Evolutionary conservation across 2,797 vertebrate species (phyloP).

Genomic region (Leuciscus waleckii): DNA sequence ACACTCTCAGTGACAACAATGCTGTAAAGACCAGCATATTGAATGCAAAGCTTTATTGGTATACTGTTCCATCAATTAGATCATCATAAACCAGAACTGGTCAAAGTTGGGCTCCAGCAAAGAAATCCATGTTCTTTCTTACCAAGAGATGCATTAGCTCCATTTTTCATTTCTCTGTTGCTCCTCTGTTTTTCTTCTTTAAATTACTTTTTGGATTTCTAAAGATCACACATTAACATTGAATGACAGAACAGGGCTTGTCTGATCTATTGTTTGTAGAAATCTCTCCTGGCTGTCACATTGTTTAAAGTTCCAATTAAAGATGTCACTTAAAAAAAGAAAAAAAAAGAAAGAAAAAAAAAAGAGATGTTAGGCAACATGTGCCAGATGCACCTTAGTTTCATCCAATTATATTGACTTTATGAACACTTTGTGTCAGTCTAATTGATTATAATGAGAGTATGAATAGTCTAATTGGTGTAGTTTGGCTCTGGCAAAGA

Average conservation of each 20-base stretch:
- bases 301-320: background rate
- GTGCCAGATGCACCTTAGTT: background rate
- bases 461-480: background rate
- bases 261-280: background rate
- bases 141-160: background rate
- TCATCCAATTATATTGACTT: background rate
- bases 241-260: background rate
- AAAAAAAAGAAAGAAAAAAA: background rate
- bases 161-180: background rate
- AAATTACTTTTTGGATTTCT: background rate
- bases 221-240: background rate
- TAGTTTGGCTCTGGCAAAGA: background rate
- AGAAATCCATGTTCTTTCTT: background rate
- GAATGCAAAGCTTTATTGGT: background rate
- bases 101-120: background rate
- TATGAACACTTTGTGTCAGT: background rate
- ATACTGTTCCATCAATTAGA: background rate
- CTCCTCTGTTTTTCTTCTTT: background rate
- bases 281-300: background rate
- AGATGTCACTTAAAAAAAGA: too few relatives aligned
- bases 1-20: background rate
- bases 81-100: background rate
- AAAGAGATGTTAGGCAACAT: background rate
- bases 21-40: background rate
- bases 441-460: background rate